phyloP scores from a whole-genome alignment of 1,140 invertebrate genomes.

The Steinernema khuongi region DNA sequence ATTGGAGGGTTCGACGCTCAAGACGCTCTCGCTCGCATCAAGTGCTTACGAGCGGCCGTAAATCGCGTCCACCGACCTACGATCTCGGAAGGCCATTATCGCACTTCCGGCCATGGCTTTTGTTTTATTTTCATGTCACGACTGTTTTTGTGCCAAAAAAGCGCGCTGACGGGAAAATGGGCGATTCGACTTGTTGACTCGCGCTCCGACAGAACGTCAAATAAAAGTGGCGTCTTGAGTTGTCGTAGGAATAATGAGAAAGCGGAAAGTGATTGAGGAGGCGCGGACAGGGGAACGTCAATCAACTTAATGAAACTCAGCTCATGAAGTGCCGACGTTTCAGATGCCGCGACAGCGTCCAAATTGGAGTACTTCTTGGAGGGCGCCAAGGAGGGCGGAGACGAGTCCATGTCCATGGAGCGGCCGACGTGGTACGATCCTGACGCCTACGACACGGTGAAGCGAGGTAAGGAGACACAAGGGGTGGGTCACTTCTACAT shows the following conservation, averaged over 20 bases:
- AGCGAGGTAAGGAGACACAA: conserved; percentile 13
- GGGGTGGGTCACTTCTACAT: no score
- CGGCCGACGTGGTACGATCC: conserved; percentile 1
- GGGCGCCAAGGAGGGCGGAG: not conserved
- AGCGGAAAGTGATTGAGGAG: not conserved
- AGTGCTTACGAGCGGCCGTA: no score
- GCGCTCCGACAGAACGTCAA: not conserved
- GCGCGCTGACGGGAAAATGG: not conserved
- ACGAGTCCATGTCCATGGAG: not conserved
- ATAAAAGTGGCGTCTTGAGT: not conserved
- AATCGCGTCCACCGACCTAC: no score
- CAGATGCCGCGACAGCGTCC: conserved; percentile 8
- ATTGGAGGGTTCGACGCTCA: no score
- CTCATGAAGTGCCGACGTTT: not conserved
- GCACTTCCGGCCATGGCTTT: no score
- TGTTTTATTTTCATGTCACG: not conserved
- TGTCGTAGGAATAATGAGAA: not conserved
- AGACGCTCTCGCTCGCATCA: no score
- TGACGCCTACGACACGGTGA: not conserved
- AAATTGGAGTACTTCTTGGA: conserved; percentile 4
- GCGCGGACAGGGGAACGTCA: not conserved
- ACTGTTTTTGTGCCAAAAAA: not conserved
- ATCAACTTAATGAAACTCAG: not conserved
- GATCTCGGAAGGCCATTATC: no score
- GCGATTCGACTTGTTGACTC: not conserved